Percentiles rank a stretch among this genome's conserved stretches.
Conservation (phyloP, 2,113 vertebrate species). For the Myodes glareolus region DNA sequence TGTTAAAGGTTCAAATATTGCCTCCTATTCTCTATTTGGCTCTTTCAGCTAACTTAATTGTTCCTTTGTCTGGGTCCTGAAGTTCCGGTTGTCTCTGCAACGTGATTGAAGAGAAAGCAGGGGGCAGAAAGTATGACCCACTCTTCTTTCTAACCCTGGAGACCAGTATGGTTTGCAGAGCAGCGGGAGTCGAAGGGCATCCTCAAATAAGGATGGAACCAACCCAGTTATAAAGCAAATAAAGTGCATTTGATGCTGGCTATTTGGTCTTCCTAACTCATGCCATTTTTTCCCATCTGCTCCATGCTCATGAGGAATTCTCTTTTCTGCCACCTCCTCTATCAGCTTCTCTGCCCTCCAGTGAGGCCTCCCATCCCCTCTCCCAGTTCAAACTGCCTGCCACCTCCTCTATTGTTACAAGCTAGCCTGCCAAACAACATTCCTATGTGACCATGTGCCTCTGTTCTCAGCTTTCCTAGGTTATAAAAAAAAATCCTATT, state of each 20-base stretch:
- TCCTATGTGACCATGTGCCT: not conserved
- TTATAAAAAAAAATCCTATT: not conserved
- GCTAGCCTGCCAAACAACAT: not conserved
- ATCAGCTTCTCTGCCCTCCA: not conserved
- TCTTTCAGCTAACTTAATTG: conserved; percentile 18
- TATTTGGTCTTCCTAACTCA: not conserved
- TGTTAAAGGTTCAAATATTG: not conserved
- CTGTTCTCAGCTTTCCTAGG: not conserved
- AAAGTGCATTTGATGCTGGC: not conserved
- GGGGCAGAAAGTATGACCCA: conserved; percentile 39
- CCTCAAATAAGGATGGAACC: not conserved
- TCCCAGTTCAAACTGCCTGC: not conserved
- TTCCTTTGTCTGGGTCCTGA: not conserved
- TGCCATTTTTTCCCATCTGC: conserved; percentile 1
- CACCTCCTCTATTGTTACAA: not conserved
- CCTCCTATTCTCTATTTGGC: not conserved
- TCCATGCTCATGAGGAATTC: not conserved
- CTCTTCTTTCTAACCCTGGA: conserved; percentile 30
- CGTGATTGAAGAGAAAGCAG: conserved; percentile 51
- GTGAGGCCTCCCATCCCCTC: not conserved
- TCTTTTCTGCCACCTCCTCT: not conserved
- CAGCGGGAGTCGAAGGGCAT: not conserved
- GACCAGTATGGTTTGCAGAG: conserved; percentile 12
- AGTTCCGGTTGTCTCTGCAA: not conserved
- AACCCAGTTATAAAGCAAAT: not conserved